Conservation (phyloP, 2,888 invertebrate species). For the Cantharis nigra region DNA sequence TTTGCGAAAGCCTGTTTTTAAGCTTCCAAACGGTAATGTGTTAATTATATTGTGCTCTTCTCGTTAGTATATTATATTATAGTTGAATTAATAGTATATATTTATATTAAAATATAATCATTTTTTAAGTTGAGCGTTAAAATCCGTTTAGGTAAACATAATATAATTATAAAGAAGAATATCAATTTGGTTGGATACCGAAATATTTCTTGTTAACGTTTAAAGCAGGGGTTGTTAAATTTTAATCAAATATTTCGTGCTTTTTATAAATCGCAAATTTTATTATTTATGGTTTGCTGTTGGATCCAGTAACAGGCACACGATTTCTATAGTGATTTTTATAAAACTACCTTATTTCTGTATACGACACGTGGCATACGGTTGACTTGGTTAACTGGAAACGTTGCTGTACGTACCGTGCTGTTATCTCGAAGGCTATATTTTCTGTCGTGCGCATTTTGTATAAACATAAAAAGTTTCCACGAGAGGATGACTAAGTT, state of each 20-base stretch:
- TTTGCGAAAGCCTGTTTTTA: too few species aligned
- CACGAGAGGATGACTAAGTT: constrained; percentile 18
- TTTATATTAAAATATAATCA: too few species aligned
- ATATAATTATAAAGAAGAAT: not conserved
- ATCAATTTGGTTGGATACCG: not conserved
- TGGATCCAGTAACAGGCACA: constrained; percentile 15
- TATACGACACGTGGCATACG: constrained; percentile 17
- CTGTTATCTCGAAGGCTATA: constrained; percentile 22
- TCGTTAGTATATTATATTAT: too few species aligned
- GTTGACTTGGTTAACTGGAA: constrained; percentile 20
- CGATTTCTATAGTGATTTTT: constrained; percentile 11
- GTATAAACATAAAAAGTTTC: constrained; percentile 26
- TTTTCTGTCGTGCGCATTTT: constrained; percentile 19
- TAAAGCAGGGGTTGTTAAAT: not conserved
- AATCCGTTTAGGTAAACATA: not conserved
- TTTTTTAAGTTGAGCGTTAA: not conserved
- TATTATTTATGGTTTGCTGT: constrained; percentile 25
- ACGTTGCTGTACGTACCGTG: constrained; percentile 9
- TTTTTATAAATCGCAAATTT: constrained; percentile 20
- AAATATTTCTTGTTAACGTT: not conserved
- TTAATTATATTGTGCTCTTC: too few species aligned
- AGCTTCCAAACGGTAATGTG: too few species aligned
- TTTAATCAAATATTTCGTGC: not conserved
- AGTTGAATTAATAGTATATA: too few species aligned
- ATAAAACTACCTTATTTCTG: constrained; percentile 13